Evolutionary conservation across 2,888 invertebrate species (phyloP).

Genomic region (Drosophila quasianomalipes): DNA sequence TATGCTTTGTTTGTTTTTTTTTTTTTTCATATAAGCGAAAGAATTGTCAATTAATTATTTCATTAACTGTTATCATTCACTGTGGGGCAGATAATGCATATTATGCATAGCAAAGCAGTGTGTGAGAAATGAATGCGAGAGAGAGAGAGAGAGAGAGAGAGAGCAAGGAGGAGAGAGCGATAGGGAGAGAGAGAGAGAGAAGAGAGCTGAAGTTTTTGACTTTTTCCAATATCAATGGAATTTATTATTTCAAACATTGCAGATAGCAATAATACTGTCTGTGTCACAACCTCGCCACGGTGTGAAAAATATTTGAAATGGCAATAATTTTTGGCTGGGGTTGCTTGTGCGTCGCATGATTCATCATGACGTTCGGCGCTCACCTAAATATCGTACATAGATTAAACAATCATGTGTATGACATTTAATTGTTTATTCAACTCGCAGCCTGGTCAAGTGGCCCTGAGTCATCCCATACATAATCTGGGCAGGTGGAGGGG

Average conservation of each 20-base stretch:
- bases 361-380: conserved; percentile 26
- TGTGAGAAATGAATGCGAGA: neutral
- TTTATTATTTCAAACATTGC: neutral
- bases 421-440: conserved; percentile 38
- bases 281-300: neutral
- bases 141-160: no score
- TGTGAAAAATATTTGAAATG: neutral
- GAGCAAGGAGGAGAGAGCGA: neutral
- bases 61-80: conserved; percentile 28
- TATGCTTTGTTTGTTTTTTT: neutral
- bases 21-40: conserved; percentile 1
- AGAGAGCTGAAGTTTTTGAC: neutral
- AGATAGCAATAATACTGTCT: conserved; percentile 8
- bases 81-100: conserved; percentile 5
- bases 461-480: conserved; percentile 31
- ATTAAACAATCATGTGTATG: conserved; percentile 26
- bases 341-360: conserved; percentile 14
- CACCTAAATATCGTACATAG: conserved; percentile 25
- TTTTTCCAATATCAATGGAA: conserved; percentile 14
- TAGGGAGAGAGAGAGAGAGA: neutral
- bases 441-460: conserved; percentile 21
- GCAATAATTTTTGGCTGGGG: neutral
- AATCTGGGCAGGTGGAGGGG: neutral
- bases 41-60: conserved; percentile 38
- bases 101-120: neutral